These are phyloP conservation scores for Aeoliscus strigatus DNA, from an alignment of 2,797 vertebrate genomes.

Conservation along the genomic window DNA sequence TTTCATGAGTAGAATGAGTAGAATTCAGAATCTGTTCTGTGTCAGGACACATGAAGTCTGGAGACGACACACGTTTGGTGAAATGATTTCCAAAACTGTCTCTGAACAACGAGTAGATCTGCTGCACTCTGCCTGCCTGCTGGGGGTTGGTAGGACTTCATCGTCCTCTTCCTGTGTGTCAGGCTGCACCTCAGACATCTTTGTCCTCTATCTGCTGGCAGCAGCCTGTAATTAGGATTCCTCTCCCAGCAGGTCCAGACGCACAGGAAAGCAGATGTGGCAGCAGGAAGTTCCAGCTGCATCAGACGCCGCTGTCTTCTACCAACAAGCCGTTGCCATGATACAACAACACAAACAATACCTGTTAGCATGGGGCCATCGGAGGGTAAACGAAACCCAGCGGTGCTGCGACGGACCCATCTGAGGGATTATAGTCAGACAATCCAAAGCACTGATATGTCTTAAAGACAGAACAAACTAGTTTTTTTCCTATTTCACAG, in stretches of 20 bases:
- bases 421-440: too few species aligned
- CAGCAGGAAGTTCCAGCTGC: slow-evolving; percentile 70
- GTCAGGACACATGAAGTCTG: slow-evolving; percentile 18
- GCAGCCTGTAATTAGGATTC: slow-evolving; percentile 79
- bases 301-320: slow-evolving; percentile 52
- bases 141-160: slow-evolving; percentile 27
- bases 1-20: too few species aligned
- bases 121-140: slow-evolving; percentile 16
- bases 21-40: too few species aligned
- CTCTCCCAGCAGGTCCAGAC: slow-evolving; percentile 67
- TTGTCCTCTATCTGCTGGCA: slow-evolving; percentile 65
- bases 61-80: too few species aligned
- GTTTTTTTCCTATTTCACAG: too few species aligned
- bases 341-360: slow-evolving; percentile 61
- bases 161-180: slow-evolving; percentile 50
- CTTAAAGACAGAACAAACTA: too few species aligned
- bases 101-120: too few species aligned
- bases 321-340: slow-evolving; percentile 60
- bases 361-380: slow-evolving; percentile 36
- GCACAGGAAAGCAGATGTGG: slow-evolving; percentile 78
- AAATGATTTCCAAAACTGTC: too few species aligned
- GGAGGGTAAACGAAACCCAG: slow-evolving; percentile 14
- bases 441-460: too few species aligned
- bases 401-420: slow-evolving; percentile 4
- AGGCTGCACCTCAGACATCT: slow-evolving; percentile 61